These are phyloP conservation scores for Fabriciana adippe DNA, from an alignment of 2,888 invertebrate genomes.

Conservation along the genomic window DNA sequence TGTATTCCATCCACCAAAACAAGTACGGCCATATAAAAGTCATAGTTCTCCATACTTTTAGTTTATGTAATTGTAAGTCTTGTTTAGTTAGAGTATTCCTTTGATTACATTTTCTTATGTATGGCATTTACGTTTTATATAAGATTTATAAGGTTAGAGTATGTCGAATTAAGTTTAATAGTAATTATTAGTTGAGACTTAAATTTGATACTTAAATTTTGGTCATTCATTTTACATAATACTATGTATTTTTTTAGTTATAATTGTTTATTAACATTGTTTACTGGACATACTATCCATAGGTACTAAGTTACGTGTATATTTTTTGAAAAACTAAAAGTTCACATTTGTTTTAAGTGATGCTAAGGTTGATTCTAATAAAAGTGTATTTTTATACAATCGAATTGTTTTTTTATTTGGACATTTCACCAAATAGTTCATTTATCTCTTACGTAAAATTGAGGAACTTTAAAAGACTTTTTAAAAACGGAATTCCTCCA, in stretches of 20 bases:
- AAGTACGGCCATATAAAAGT: neutral
- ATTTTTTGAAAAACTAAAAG: slow-evolving; percentile 18
- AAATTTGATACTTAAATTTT: slow-evolving; percentile 21
- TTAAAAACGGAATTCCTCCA: too few species aligned
- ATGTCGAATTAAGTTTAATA: slow-evolving; percentile 11
- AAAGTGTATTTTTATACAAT: slow-evolving; percentile 32
- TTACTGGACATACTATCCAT: neutral
- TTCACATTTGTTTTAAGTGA: slow-evolving; percentile 22
- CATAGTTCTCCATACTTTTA: too few species aligned
- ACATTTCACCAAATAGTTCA: neutral
- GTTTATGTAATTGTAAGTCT: neutral
- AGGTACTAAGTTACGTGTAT: slow-evolving; percentile 3
- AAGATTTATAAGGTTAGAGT: slow-evolving; percentile 2
- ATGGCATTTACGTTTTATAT: slow-evolving; percentile 13
- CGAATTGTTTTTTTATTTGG: neutral
- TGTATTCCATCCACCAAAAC: slow-evolving; percentile 19
- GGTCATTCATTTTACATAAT: neutral
- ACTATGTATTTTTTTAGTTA: too few species aligned
- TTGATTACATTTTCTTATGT: slow-evolving; percentile 16
- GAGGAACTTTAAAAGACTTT: too few species aligned
- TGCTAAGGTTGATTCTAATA: slow-evolving; percentile 26
- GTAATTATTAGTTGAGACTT: slow-evolving; percentile 13
- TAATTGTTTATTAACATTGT: too few species aligned
- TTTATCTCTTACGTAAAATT: neutral
- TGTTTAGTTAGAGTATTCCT: slow-evolving; percentile 7